A percentile compares a stretch with the other conserved stretches of the same genome.
phyloP scores from a whole-genome alignment of 2,113 vertebrate species.

The Porphyrio hochstetteri region DNA sequence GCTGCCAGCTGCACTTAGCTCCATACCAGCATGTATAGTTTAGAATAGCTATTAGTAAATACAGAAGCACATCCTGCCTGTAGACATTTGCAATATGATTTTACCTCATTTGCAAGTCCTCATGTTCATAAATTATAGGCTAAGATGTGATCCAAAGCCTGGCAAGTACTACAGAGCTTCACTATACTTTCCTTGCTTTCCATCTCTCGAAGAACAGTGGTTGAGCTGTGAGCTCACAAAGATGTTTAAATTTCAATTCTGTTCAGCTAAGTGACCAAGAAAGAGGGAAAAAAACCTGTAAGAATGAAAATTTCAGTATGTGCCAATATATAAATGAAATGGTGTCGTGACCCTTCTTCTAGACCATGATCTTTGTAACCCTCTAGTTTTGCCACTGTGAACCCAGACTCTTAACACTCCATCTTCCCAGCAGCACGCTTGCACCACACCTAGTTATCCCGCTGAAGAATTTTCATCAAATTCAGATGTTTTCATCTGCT shows the following conservation, averaged over 20 bases:
- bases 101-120: background rate
- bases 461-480: conserved; percentile 12
- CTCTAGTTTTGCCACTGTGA: background rate
- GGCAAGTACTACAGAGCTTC: background rate
- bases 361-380: background rate
- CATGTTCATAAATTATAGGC: background rate
- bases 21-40: background rate
- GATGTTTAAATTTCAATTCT: conserved; percentile 15
- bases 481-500: conserved; percentile 18
- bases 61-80: background rate
- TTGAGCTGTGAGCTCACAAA: background rate
- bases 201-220: background rate
- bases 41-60: conserved; percentile 21
- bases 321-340: background rate
- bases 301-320: conserved; percentile 12
- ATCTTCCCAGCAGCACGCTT: background rate
- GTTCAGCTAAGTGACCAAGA: background rate
- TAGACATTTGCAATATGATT: background rate
- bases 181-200: background rate
- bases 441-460: background rate
- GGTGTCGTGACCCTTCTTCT: background rate
- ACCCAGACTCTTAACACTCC: background rate
- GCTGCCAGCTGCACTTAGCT: background rate
- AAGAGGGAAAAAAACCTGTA: background rate
- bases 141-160: background rate